phyloP scores from a whole-genome alignment of 1,140 invertebrate species.

The Calliopsis andreniformis region DNA sequence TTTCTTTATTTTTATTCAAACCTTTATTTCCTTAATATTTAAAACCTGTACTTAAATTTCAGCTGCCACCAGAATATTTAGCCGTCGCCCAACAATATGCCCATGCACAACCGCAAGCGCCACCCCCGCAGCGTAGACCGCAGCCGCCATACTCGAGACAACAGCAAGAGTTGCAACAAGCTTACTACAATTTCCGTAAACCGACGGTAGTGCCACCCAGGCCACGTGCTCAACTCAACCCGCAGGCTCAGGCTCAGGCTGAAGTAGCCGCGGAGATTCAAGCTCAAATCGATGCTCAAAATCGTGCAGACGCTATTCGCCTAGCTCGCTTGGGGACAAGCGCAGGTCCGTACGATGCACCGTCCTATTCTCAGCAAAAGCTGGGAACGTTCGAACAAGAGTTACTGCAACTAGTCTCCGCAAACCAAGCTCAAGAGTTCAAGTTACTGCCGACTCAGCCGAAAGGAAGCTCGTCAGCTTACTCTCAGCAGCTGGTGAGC shows the following conservation, averaged over 20 bases:
- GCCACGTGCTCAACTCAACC: constrained; percentile 71
- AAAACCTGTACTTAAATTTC: constrained; percentile 52
- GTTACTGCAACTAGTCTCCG: constrained; percentile 73
- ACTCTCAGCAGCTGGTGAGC: constrained; percentile 60
- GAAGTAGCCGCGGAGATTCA: constrained; percentile 70
- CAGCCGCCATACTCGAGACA: constrained; percentile 74
- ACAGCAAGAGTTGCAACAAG: constrained; percentile 76
- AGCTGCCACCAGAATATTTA: constrained; percentile 78
- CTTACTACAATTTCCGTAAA: constrained; percentile 76
- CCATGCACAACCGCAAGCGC: constrained; percentile 65
- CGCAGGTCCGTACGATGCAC: constrained; percentile 58
- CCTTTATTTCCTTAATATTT: no score
- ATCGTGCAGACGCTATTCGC: constrained; percentile 66
- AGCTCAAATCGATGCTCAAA: constrained; percentile 68
- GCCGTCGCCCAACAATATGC: constrained; percentile 74
- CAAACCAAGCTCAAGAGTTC: constrained; percentile 78
- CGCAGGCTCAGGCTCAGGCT: constrained; percentile 73
- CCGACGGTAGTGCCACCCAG: constrained; percentile 72
- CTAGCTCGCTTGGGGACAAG: constrained; percentile 63
- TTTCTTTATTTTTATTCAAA: no score
- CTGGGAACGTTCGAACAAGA: constrained; percentile 77
- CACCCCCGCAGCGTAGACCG: constrained; percentile 62
- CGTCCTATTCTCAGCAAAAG: constrained; percentile 69
- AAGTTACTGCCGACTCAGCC: constrained; percentile 68
- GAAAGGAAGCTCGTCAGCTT: constrained; percentile 60